Percentiles rank a stretch among this genome's conserved stretches.
Conservation (phyloP, 2,888 invertebrate species). For the Plagodis pulveraria region DNA sequence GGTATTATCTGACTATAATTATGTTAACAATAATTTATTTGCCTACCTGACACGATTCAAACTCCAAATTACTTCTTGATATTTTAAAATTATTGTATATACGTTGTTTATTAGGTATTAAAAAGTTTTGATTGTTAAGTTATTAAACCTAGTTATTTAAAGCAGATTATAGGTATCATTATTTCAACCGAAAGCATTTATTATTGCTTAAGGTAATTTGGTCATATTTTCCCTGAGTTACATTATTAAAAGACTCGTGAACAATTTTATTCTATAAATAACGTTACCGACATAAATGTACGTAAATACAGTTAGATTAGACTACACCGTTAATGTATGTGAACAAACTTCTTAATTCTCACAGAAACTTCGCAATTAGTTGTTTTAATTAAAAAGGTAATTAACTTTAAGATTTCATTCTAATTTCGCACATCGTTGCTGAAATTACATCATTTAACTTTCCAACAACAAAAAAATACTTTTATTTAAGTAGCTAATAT, state of each 20-base stretch:
- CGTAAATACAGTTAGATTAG: constrained; percentile 15
- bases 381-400: constrained; percentile 16
- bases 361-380: constrained; percentile 20
- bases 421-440: constrained; percentile 26
- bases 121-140: too few relatives aligned
- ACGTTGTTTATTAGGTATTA: too few relatives aligned
- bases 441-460: constrained; percentile 30
- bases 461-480: constrained; percentile 33
- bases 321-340: constrained; percentile 20
- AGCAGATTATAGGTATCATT: too few relatives aligned
- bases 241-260: neutral
- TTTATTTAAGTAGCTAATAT: constrained; percentile 30
- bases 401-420: constrained; percentile 18
- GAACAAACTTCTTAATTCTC: constrained; percentile 18
- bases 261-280: neutral
- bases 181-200: too few relatives aligned
- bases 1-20: too few relatives aligned
- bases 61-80: too few relatives aligned
- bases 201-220: too few relatives aligned
- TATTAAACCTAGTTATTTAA: too few relatives aligned
- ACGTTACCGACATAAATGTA: constrained; percentile 15
- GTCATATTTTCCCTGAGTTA: too few relatives aligned
- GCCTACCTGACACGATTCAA: too few relatives aligned
- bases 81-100: too few relatives aligned
- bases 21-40: too few relatives aligned